Evolutionary conservation across 30 jellyfish, hydroid and myxozoan species (phyloP).

Genomic region (Chrysaora quinquecirrha): DNA sequence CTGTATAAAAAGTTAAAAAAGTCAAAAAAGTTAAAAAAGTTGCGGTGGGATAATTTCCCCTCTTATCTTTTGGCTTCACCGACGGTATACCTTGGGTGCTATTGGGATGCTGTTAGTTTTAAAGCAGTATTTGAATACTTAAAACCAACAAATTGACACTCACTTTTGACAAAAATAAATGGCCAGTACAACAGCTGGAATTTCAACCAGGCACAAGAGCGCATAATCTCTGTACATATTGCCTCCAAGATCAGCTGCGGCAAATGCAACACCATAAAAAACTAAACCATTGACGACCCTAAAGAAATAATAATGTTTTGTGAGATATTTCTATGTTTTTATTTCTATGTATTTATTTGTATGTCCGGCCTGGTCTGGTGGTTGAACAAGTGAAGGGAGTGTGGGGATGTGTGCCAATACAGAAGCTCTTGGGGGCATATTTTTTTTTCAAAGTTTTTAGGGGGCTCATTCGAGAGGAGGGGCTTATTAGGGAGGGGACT

Average conservation of each 20-base stretch:
- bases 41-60: no score
- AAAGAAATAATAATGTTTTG: neutral
- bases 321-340: neutral
- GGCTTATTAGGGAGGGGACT: no score
- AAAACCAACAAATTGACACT: neutral
- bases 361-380: neutral
- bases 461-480: neutral
- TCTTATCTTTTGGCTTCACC: neutral
- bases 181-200: constrained; percentile 58
- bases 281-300: constrained; percentile 49
- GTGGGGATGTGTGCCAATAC: neutral
- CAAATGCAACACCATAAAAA: constrained; percentile 50
- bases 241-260: constrained; percentile 69
- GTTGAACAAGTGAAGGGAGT: neutral
- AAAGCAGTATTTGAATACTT: neutral
- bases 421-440: neutral
- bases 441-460: neutral
- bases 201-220: constrained; percentile 54
- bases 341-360: neutral
- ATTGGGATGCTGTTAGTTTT: neutral
- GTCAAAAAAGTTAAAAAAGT: no score
- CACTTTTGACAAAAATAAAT: constrained; percentile 58
- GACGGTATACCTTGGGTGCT: neutral
- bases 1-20: neutral
- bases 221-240: constrained; percentile 52